A percentile compares a stretch with the other conserved stretches of the same genome.
These are phyloP conservation scores for Bradysia coprophila DNA, from an alignment of 1,140 invertebrate genomes.

Conservation along the genomic window DNA sequence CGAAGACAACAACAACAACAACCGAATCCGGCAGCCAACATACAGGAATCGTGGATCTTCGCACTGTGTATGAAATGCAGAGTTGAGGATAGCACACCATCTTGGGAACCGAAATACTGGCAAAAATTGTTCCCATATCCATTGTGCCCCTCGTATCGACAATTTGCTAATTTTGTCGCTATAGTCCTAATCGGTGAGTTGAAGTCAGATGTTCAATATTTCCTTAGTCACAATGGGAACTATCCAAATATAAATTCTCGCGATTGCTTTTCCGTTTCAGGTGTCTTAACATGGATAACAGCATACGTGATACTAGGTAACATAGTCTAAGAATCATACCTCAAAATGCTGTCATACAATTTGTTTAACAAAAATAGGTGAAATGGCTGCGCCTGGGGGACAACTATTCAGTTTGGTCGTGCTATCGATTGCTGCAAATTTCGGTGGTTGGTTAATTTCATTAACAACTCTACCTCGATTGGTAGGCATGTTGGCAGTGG, in stretches of 20 bases:
- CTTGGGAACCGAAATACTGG: constrained; percentile 62
- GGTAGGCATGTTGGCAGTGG: constrained; percentile 70
- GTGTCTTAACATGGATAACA: constrained; percentile 54
- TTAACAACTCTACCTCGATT: constrained; percentile 63
- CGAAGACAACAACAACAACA: no score
- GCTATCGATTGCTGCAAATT: constrained; percentile 52
- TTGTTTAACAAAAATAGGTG: no score
- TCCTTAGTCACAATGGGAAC: no score
- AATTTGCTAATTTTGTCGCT: constrained; percentile 49
- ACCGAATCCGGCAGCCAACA: constrained; percentile 1
- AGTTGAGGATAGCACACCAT: constrained; percentile 34
- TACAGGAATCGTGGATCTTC: constrained; percentile 23
- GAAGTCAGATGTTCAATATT: no score
- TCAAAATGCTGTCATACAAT: no score
- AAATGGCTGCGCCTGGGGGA: constrained; percentile 55
- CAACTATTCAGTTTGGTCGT: constrained; percentile 60
- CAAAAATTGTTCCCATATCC: constrained; percentile 57
- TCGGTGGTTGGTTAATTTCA: constrained; percentile 60
- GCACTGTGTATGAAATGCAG: constrained; percentile 20
- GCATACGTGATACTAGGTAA: constrained; percentile 37
- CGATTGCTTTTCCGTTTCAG: no score
- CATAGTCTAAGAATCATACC: no score
- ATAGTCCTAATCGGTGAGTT: constrained; percentile 42
- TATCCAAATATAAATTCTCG: no score
- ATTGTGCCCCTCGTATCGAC: constrained; percentile 58